phyloP scores from a whole-genome alignment of 2,888 invertebrate species.

The Microctonus hyperodae region DNA sequence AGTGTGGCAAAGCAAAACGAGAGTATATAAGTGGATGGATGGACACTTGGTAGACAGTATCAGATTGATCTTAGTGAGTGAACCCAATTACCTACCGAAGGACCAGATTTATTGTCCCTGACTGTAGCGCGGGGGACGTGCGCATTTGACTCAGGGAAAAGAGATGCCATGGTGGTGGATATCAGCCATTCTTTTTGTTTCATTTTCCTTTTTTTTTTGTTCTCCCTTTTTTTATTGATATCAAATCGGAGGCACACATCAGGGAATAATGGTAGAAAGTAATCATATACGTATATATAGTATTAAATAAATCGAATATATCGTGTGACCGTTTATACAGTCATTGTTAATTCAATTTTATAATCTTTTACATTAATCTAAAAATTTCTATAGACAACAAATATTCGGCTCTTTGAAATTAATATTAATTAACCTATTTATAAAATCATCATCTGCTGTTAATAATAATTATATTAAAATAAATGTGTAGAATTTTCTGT shows the following conservation, averaged over 20 bases:
- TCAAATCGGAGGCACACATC: constrained; percentile 3
- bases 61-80: constrained; percentile 63
- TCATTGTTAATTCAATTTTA: no score
- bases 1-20: constrained; percentile 22
- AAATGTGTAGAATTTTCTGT: no score
- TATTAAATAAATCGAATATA: neutral
- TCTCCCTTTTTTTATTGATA: constrained; percentile 24
- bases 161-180: constrained; percentile 55
- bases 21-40: constrained; percentile 52
- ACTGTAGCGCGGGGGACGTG: constrained; percentile 32
- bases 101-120: constrained; percentile 61
- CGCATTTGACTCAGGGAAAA: constrained; percentile 52
- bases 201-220: constrained; percentile 29
- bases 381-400: no score
- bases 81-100: constrained; percentile 62
- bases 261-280: neutral
- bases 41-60: constrained; percentile 62
- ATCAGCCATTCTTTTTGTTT: constrained; percentile 39
- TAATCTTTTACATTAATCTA: no score
- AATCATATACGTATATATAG: neutral
- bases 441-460: no score
- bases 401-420: no score
- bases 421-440: no score
- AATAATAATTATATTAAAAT: no score
- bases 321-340: constrained; percentile 12